Base-by-base conservation (phyloP, 2,797 vertebrate species). In the Pseudocheirus occidentalis region DNA sequence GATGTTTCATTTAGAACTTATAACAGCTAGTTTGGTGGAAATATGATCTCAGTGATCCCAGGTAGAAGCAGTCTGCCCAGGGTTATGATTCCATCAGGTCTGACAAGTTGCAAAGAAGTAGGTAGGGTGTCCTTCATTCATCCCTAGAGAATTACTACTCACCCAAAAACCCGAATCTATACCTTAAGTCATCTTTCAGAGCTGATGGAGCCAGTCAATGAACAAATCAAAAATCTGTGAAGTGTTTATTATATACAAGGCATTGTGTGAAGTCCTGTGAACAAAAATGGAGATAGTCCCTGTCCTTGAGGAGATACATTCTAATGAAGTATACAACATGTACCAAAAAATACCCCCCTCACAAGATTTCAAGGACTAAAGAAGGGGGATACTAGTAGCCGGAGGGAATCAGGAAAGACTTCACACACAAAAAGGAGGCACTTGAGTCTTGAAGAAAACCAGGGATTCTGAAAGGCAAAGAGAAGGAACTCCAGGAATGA, bases 61-160 rank as follows among this genome's bases (percentile, higher is more conserved):
- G 18, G 9, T 27, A 3, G 9, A 24, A 3, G 40, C 3, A 87
- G 5, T 2, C 6, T 40, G 0, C 18, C 16, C 24, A 6, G 16
- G 40, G 16, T 18, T n/a, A 62, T 11, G 34, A 16, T 73, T 73
- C 16, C 34, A n/a, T 40, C 1, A 46, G 10, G 3, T 87, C 21
- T 11, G 40, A 27, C 21, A 46, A 46, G 73, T 81, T 10, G 4
- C 40, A 46, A 21, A 81, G 21, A 46, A 50, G 40, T 50, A 87
- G 40, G 24, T 4, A 87, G 21, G 10, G 24, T 87, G 18, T 28
- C 24, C 40, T 27, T 87, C 40, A 5, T 46, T 50, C 40, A 87
- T 46, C 21, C 40, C 40, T 87, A 87, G 40, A 46, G 21, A 3
- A 87, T 50, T 0, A 87, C 9, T 87, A 21, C 40, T 87, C 10